Conservation (phyloP, 2,113 vertebrate species). For the Apteryx mantelli region DNA sequence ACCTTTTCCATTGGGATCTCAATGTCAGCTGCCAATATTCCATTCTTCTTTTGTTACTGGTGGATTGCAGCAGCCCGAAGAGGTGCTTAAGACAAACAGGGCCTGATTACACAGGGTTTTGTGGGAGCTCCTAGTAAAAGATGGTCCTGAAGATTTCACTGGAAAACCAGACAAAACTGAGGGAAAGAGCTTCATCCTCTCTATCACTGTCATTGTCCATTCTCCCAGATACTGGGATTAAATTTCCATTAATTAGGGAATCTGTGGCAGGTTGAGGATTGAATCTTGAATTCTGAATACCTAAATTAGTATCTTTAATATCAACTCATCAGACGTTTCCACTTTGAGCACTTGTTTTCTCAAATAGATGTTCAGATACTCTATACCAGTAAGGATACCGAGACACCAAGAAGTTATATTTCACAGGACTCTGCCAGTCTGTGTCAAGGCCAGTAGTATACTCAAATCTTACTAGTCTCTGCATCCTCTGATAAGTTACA, state of each 20-base stretch:
- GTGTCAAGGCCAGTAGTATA: not conserved
- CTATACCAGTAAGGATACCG: not conserved
- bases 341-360: not conserved
- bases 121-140: not conserved
- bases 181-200: not conserved
- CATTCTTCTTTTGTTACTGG: not conserved
- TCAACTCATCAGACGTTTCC: not conserved
- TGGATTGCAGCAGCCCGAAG: not conserved
- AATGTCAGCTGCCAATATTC: not conserved
- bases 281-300: not conserved
- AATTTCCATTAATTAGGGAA: not conserved
- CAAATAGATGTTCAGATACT: not conserved
- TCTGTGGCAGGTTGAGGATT: not conserved
- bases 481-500: not conserved
- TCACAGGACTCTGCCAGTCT: not conserved
- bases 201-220: not conserved
- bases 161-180: not conserved
- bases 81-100: not conserved
- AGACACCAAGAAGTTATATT: not conserved
- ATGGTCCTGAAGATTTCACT: not conserved
- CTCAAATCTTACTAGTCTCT: accelerated
- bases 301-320: not conserved
- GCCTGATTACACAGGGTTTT: not conserved
- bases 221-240: not conserved
- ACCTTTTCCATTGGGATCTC: not conserved